Percentiles rank a stretch among this genome's conserved stretches.
These are phyloP conservation scores for Embiotoca jacksoni DNA, from an alignment of 2,113 vertebrate species.

Conservation along the genomic window DNA sequence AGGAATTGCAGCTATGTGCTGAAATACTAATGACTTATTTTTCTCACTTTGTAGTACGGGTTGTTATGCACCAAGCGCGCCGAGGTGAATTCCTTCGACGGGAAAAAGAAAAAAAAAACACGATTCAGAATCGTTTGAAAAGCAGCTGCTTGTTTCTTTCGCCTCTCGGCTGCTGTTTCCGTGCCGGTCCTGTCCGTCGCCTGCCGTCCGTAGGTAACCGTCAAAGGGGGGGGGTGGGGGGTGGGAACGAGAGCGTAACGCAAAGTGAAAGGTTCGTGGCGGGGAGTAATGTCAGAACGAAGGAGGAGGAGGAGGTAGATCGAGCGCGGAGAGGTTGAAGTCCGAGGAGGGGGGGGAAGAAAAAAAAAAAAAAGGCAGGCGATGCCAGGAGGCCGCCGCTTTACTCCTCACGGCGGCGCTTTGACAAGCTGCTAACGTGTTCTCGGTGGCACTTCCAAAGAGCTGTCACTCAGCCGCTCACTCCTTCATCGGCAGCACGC, in stretches of 20 bases:
- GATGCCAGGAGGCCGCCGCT: neutral
- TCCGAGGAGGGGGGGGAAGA: neutral
- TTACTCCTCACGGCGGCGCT: neutral
- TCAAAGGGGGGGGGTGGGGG: conserved; percentile 15
- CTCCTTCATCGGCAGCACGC: conserved; percentile 12
- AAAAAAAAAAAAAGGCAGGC: conserved; percentile 9
- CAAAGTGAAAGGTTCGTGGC: conserved; percentile 13
- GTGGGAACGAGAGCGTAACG: conserved; percentile 34
- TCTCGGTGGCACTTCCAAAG: conserved; percentile 60
- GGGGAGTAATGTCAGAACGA: conserved; percentile 48
- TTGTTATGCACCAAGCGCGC: too few species aligned
- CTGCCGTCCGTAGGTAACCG: neutral
- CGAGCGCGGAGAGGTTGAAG: conserved; percentile 9
- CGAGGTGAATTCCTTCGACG: too few species aligned
- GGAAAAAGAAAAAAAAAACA: too few species aligned
- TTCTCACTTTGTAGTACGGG: too few species aligned
- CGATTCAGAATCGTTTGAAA: too few species aligned
- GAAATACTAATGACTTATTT: neutral
- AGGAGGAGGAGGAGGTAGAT: neutral
- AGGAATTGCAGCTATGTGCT: conserved; percentile 3
- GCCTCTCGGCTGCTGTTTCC: too few species aligned
- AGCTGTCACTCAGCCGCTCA: conserved; percentile 49
- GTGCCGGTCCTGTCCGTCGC: neutral
- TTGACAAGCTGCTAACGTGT: conserved; percentile 53
- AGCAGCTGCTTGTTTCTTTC: too few species aligned